Base-by-base conservation (phyloP, 2,888 invertebrate genomes). In the Galerucella calmariensis region DNA sequence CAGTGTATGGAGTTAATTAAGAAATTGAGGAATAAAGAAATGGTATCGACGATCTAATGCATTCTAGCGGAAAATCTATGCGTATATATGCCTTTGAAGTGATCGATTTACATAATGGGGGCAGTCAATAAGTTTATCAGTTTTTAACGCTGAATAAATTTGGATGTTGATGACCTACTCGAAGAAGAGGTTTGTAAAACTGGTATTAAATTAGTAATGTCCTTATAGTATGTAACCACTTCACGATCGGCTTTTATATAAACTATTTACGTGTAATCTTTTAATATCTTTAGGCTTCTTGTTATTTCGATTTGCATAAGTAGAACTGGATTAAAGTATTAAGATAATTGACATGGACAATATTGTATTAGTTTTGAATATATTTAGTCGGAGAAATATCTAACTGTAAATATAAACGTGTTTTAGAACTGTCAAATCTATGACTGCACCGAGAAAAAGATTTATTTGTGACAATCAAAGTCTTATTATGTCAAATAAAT, bases 71-170 rank as follows among this genome's bases (percentile, higher is more conserved):
- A 35, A 62, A 62, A 12, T 62, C 41, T 14, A 35, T 51, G 20
- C 56, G 48, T 48, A 24, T 59, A 20, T 20, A 5, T 61, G 61
- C 61, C 12, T 35, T 35, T 35, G 51, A 53, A 67, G 51, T 27
- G 35, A 20, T 67, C 10, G 2, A 67, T 67, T 67, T 67, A 51
- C 67, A 67, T 67, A 67, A 67, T 67, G 46, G 24, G 67, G 66
- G 67, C 35, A 67, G 53, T 27, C 67, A 35, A 67, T 67, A 67
- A 66, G 44, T 67, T 67, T 67, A 67, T 67, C 67, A 24, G 67
- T 53, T 67, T 67, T 67, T 67, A 67, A 67, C 67, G 67, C 67
- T 67, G 67, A 53, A 67, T 67, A 67, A 51, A 67, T 67, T 67
- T 67, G 67, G 53, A 67, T 53, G 67, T 53, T 67, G 67, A 67